phyloP scores from a whole-genome alignment of 2,797 vertebrate species.

The Diglossa cyanea region DNA sequence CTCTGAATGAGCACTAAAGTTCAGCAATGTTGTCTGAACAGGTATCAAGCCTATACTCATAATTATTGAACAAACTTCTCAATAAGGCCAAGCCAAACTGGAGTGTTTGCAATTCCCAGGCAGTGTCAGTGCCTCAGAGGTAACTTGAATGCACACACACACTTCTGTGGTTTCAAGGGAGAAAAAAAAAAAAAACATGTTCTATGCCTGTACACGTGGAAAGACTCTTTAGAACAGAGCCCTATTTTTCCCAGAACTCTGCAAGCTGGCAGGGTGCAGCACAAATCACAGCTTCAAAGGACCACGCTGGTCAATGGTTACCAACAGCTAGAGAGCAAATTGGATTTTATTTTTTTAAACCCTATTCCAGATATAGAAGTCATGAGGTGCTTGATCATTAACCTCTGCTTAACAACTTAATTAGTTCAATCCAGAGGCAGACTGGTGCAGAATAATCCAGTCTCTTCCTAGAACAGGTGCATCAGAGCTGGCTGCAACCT shows the following conservation, averaged over 20 bases:
- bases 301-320: neutral
- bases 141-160: rapidly evolving
- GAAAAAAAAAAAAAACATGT: neutral
- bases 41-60: too few relatives aligned
- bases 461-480: neutral
- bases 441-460: neutral
- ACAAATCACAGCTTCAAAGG: neutral
- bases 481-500: neutral
- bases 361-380: slow-evolving; percentile 17
- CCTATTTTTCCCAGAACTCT: neutral
- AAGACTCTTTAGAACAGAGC: neutral
- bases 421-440: neutral
- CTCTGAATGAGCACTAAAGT: neutral
- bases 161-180: neutral
- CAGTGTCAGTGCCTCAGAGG: neutral
- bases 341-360: neutral
- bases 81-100: neutral
- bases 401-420: neutral
- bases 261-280: neutral
- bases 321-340: neutral
- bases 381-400: neutral
- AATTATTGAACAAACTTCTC: neutral
- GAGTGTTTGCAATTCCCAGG: neutral
- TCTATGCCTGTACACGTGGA: neutral
- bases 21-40: neutral